These are phyloP conservation scores for Parotocinclus haroldoi DNA, from an alignment of 2,797 vertebrate species.

Conservation along the genomic window DNA sequence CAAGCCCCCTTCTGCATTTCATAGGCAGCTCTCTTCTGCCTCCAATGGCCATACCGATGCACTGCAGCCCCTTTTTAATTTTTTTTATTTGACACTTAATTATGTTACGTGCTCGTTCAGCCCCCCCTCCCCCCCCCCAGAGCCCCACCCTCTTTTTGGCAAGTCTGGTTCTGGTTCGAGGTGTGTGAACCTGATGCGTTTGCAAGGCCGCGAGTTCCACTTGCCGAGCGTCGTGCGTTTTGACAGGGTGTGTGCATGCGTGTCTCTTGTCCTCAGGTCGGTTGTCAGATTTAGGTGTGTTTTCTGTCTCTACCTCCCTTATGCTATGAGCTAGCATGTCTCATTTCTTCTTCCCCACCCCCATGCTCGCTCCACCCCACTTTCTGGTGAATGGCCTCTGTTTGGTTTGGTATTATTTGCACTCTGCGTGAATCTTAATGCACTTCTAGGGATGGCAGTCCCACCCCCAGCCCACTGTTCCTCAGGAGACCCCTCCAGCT, in stretches of 20 bases:
- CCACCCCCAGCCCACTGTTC: conserved; percentile 46
- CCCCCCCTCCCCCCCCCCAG: too few relatives aligned
- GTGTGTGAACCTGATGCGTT: conserved; percentile 2
- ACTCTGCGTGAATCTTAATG: conserved; percentile 77
- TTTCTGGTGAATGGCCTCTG: conserved; percentile 64
- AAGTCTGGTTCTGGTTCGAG: conserved; percentile 51
- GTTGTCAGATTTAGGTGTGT: conserved; percentile 65
- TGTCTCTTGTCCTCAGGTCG: conserved; percentile 73
- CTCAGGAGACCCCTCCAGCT: conserved; percentile 52
- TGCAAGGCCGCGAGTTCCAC: too few relatives aligned
- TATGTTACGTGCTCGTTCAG: too few relatives aligned
- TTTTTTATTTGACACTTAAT: too few relatives aligned
- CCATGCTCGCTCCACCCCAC: conserved; percentile 40
- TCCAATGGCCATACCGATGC: conserved; percentile 21
- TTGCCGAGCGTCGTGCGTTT: conserved; percentile 61
- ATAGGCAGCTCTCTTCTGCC: conserved; percentile 27
- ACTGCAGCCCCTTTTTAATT: conserved; percentile 31
- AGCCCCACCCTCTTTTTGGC: conserved; percentile 42
- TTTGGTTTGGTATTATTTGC: conserved; percentile 75
- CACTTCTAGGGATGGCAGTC: conserved; percentile 66
- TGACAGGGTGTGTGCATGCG: conserved; percentile 31
- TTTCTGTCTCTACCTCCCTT: conserved; percentile 38
- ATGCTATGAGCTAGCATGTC: conserved; percentile 35
- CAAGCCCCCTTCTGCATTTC: conserved; percentile 23
- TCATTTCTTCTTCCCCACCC: background rate